Evolutionary conservation across 2,113 vertebrate genomes (phyloP).

Genomic region (Ardeotis arabs): DNA sequence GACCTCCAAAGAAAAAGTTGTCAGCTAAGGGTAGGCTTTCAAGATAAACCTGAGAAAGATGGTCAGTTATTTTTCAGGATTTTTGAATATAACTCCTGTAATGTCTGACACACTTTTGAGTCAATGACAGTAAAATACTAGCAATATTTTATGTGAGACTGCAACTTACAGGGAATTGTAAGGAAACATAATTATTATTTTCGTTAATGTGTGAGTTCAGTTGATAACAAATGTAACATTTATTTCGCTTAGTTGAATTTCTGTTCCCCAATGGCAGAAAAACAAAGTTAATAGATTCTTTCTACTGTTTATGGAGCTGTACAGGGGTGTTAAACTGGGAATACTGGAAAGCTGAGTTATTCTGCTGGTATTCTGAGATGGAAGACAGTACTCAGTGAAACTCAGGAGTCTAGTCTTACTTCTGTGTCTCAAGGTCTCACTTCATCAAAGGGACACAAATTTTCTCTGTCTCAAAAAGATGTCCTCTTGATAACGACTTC

Average conservation of each 20-base stretch:
- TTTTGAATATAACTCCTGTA: not conserved
- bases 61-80: not conserved
- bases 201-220: not conserved
- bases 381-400: not conserved
- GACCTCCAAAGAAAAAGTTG: not conserved
- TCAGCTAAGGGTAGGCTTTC: not conserved
- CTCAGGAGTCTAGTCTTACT: not conserved
- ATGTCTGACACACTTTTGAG: not conserved
- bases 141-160: not conserved
- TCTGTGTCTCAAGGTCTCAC: not conserved
- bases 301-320: not conserved
- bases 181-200: not conserved
- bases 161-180: not conserved
- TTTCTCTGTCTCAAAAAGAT: not conserved
- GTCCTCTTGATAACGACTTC: not conserved
- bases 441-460: not conserved
- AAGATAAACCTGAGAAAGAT: not conserved
- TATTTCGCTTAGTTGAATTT: not conserved
- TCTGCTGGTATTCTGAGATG: not conserved
- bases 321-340: not conserved
- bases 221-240: not conserved
- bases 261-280: not conserved
- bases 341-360: not conserved
- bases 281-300: not conserved
- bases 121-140: not conserved